Evolutionary conservation across 2,888 invertebrate genomes (phyloP).

Genomic region (Sphaerophoria taeniata): DNA sequence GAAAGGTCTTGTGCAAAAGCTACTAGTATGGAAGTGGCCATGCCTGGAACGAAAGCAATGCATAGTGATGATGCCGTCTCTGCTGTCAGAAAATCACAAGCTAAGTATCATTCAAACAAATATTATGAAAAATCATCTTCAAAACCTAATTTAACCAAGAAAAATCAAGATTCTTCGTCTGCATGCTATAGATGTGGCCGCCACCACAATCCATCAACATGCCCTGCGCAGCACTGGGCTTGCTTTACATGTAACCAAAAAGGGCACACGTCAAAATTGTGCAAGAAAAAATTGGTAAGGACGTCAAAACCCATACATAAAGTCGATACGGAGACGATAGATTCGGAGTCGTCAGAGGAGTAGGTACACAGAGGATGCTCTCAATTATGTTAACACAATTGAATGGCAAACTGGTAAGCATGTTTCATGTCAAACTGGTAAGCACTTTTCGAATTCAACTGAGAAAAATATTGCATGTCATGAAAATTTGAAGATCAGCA

Average conservation of each 20-base stretch:
- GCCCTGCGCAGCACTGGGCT: slow-evolving; percentile 43
- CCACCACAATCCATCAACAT: slow-evolving; percentile 37
- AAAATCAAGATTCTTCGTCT: slow-evolving; percentile 11
- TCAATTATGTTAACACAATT: slow-evolving; percentile 27
- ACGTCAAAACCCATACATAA: not conserved
- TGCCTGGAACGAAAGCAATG: too few relatives aligned
- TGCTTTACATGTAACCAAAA: slow-evolving; percentile 41
- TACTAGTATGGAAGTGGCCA: too few relatives aligned
- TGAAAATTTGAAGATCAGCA: too few relatives aligned
- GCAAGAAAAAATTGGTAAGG: not conserved
- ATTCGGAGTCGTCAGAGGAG: slow-evolving; percentile 28
- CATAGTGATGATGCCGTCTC: slow-evolving; percentile 30
- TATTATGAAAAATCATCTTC: slow-evolving; percentile 17
- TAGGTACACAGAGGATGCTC: slow-evolving; percentile 38
- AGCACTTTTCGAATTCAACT: too few relatives aligned
- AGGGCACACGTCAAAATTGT: slow-evolving; percentile 6
- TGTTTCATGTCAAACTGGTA: too few relatives aligned
- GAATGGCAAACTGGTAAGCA: too few relatives aligned
- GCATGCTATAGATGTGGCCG: slow-evolving; percentile 39
- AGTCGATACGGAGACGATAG: too few relatives aligned
- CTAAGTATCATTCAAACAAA: not conserved
- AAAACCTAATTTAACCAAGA: slow-evolving; percentile 15
- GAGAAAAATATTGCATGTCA: too few relatives aligned
- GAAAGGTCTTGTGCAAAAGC: slow-evolving; percentile 39
- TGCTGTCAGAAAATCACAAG: not conserved